Percentiles rank a stretch among this genome's conserved stretches.
These are phyloP conservation scores for Cotesia glomerata DNA, from an alignment of 1,140 invertebrate species.

Conservation along the genomic window DNA sequence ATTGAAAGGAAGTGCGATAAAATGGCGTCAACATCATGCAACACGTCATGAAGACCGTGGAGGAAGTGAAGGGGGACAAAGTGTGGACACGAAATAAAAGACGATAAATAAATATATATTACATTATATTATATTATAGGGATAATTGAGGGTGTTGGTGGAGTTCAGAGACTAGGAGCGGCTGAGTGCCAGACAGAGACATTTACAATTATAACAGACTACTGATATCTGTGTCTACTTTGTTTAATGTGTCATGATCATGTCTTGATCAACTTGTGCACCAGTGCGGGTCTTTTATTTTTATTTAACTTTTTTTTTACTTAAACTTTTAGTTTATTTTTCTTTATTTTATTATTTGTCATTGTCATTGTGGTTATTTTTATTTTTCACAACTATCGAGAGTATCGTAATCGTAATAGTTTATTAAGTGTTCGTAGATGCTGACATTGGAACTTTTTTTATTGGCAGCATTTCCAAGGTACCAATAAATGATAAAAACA, in stretches of 20 bases:
- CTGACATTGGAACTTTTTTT: too few relatives aligned
- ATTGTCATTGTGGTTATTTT: neutral
- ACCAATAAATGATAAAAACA: too few relatives aligned
- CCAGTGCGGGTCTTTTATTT: neutral
- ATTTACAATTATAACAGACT: too few relatives aligned
- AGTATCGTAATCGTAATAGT: too few relatives aligned
- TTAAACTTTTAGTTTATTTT: neutral
- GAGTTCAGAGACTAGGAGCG: neutral
- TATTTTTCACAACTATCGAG: neutral
- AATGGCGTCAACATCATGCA: slow-evolving; percentile 50
- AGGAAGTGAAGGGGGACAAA: slow-evolving; percentile 45
- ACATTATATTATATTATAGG: neutral
- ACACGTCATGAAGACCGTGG: slow-evolving; percentile 42
- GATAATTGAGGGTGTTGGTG: neutral
- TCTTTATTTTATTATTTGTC: slow-evolving; percentile 1
- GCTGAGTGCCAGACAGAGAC: neutral
- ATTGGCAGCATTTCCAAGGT: too few relatives aligned
- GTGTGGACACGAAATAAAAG: slow-evolving; percentile 14
- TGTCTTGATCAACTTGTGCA: neutral
- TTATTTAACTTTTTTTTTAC: too few relatives aligned
- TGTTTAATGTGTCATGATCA: neutral
- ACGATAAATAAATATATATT: neutral
- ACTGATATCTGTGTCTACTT: neutral
- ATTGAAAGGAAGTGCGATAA: slow-evolving; percentile 42
- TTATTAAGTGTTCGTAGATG: too few relatives aligned